These are phyloP conservation scores for Alligator sinensis DNA, from an alignment of 2,113 vertebrate species.

Conservation along the genomic window DNA sequence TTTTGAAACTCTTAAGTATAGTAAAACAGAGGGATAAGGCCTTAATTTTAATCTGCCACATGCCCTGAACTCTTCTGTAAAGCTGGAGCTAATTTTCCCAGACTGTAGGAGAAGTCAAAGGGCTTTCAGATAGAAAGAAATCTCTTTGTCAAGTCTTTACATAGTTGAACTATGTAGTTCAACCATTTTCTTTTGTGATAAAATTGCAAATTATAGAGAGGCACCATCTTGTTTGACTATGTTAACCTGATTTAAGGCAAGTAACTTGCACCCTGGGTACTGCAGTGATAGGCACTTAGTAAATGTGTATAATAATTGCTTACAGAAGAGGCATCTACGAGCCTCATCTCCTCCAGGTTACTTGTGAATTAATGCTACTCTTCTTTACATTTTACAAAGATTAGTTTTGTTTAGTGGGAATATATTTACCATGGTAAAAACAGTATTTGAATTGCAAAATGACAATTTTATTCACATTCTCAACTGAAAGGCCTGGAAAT, in stretches of 20 bases:
- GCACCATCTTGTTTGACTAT: neutral
- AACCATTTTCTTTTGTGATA: neutral
- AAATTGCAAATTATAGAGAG: neutral
- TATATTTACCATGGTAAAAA: neutral
- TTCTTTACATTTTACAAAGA: too few species aligned
- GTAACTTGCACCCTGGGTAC: neutral
- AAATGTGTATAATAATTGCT: neutral
- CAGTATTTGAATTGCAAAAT: rapidly evolving
- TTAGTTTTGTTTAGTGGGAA: neutral
- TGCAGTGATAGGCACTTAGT: neutral
- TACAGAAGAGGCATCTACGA: neutral
- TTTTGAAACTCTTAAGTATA: too few species aligned
- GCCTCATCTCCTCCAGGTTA: neutral
- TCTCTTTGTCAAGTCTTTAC: neutral
- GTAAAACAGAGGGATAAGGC: too few species aligned
- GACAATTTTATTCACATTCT: neutral
- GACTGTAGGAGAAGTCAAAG: neutral
- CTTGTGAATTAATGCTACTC: neutral
- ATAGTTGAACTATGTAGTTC: neutral
- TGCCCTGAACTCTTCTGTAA: neutral
- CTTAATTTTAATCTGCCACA: neutral
- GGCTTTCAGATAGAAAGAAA: neutral
- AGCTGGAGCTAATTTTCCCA: neutral
- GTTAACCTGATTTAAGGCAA: neutral
- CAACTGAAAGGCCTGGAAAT: neutral